phyloP scores from a whole-genome alignment of 2,113 vertebrate species.

The Brachypodius melanocephalos region DNA sequence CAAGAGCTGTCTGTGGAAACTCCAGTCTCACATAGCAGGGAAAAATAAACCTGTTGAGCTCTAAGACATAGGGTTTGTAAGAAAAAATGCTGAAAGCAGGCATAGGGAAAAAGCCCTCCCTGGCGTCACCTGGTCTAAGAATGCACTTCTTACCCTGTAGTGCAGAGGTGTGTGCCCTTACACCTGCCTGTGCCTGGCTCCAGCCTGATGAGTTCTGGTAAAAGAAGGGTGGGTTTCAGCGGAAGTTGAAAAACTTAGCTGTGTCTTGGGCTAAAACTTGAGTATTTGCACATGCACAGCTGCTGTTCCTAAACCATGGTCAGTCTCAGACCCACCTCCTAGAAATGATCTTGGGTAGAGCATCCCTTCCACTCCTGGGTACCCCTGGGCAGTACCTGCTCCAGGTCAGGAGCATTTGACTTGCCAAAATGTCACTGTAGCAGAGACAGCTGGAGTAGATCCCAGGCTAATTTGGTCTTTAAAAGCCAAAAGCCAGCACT shows the following conservation, averaged over 20 bases:
- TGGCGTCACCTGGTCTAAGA: neutral
- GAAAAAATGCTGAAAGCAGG: neutral
- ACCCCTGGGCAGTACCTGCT: neutral
- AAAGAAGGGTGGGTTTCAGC: neutral
- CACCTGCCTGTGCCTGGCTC: neutral
- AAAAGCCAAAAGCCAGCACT: neutral
- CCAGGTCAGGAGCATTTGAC: neutral
- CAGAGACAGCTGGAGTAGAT: neutral
- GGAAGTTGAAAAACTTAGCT: neutral
- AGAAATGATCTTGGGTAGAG: neutral
- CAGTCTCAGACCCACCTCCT: neutral
- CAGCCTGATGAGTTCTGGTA: neutral
- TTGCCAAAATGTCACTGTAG: neutral
- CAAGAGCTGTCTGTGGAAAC: neutral
- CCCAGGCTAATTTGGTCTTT: neutral
- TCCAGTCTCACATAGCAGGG: neutral
- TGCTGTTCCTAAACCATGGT: neutral
- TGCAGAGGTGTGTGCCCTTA: neutral
- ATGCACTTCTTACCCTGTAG: rapidly evolving
- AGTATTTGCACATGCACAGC: neutral
- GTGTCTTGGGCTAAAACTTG: neutral
- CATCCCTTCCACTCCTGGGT: neutral
- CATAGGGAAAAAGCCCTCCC: neutral
- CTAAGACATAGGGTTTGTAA: neutral
- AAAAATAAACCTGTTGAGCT: neutral